Percentiles rank a stretch among this genome's conserved stretches.
phyloP scores from a whole-genome alignment of 1,140 invertebrate species.

The Meloidogyne hapla region DNA sequence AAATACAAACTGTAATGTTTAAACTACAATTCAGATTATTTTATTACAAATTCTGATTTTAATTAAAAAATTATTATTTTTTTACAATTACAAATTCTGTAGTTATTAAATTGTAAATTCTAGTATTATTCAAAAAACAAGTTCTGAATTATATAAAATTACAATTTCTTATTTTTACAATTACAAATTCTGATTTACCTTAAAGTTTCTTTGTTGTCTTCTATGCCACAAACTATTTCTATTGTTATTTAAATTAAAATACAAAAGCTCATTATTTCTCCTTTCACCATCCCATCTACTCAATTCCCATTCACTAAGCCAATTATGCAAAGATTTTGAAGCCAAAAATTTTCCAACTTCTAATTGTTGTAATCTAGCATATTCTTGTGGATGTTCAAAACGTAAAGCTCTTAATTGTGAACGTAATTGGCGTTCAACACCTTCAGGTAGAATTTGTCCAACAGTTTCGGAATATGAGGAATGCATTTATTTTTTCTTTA shows the following conservation, averaged over 20 bases:
- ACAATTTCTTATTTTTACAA: background rate
- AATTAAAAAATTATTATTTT: no score
- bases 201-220: background rate
- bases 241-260: background rate
- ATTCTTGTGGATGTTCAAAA: conserved; percentile 26
- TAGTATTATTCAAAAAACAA: no score
- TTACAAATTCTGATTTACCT: conserved; percentile 1
- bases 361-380: conserved; percentile 13
- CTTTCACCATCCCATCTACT: background rate
- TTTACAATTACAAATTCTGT: no score
- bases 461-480: background rate
- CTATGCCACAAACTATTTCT: conserved; percentile 14
- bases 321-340: conserved; percentile 27
- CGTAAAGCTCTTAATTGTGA: conserved; percentile 5
- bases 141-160: background rate
- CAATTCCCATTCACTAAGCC: conserved; percentile 30
- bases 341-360: conserved; percentile 25
- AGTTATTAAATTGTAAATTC: no score
- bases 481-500: conserved; percentile 2
- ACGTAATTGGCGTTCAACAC: conserved; percentile 15
- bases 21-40: no score
- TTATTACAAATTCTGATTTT: no score
- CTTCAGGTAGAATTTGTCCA: conserved; percentile 5
- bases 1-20: no score
- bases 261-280: background rate